A percentile compares a stretch with the other conserved stretches of the same genome.
Evolutionary conservation across 2,888 invertebrate genomes (phyloP).

Genomic region (Chironomus tentans): DNA sequence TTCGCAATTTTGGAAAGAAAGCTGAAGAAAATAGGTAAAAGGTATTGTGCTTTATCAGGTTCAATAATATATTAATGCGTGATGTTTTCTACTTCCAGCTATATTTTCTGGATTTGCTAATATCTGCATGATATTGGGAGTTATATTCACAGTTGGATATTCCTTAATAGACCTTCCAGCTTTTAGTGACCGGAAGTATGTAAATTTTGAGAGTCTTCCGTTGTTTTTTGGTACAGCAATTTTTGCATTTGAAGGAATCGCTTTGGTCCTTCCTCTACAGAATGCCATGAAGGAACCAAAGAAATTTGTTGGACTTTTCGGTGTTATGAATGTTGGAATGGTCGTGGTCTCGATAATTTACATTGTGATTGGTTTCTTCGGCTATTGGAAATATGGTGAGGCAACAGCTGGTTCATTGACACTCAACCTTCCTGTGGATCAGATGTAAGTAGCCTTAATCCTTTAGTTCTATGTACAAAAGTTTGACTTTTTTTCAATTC

Average conservation of each 20-base stretch:
- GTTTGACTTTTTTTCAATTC: too few relatives aligned
- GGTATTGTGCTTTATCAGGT: neutral
- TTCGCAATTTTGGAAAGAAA: neutral
- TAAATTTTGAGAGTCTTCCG: slow-evolving; percentile 50
- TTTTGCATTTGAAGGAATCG: slow-evolving; percentile 95
- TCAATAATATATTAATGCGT: slow-evolving; percentile 46
- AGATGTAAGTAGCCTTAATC: slow-evolving; percentile 36
- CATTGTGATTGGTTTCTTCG: slow-evolving; percentile 72
- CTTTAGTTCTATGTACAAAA: too few relatives aligned
- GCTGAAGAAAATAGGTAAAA: neutral
- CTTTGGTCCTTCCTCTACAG: slow-evolving; percentile 81
- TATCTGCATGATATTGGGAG: slow-evolving; percentile 55
- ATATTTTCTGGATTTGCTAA: slow-evolving; percentile 73
- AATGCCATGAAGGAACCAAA: slow-evolving; percentile 78
- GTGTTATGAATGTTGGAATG: slow-evolving; percentile 88
- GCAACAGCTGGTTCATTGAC: slow-evolving; percentile 71
- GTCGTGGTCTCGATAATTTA: slow-evolving; percentile 67
- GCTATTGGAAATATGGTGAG: slow-evolving; percentile 83
- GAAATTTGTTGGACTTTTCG: slow-evolving; percentile 64
- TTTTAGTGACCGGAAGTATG: slow-evolving; percentile 40
- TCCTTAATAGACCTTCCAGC: slow-evolving; percentile 65
- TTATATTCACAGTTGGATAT: slow-evolving; percentile 68
- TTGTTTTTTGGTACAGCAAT: slow-evolving; percentile 93
- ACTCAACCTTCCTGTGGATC: slow-evolving; percentile 62
- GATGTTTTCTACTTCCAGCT: slow-evolving; percentile 50